Conservation (phyloP, 2,888 invertebrate genomes). For the Hylaea fasciaria region DNA sequence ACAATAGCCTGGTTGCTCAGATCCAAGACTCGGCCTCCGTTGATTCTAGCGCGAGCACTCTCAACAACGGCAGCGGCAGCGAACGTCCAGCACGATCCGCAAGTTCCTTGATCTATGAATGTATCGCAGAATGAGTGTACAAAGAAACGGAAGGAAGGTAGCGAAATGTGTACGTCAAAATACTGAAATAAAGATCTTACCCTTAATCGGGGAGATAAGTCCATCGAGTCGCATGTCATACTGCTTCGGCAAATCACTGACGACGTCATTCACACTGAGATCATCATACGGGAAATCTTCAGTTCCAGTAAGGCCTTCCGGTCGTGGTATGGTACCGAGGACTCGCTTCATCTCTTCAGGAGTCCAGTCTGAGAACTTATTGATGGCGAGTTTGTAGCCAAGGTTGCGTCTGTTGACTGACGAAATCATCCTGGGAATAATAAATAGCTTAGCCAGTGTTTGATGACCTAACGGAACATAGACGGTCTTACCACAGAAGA, state of each 20-base stretch:
- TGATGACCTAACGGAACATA: too few relatives aligned
- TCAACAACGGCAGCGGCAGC: constrained; percentile 64
- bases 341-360: constrained; percentile 57
- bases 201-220: constrained; percentile 58
- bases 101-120: constrained; percentile 49
- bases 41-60: constrained; percentile 63
- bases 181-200: constrained; percentile 47
- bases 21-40: constrained; percentile 61
- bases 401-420: constrained; percentile 57
- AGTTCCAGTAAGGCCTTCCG: constrained; percentile 51
- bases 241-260: constrained; percentile 52
- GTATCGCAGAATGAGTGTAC: too few relatives aligned
- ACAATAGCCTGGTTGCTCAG: constrained; percentile 69
- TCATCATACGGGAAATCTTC: constrained; percentile 62
- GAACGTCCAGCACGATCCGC: constrained; percentile 69
- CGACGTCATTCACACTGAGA: constrained; percentile 44
- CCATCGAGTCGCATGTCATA: constrained; percentile 63
- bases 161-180: too few relatives aligned
- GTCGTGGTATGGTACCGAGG: constrained; percentile 52
- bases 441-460: neutral
- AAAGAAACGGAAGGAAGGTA: too few relatives aligned
- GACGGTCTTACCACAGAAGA: too few relatives aligned
- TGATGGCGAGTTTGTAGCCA: constrained; percentile 63
- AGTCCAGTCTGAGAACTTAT: constrained; percentile 65
- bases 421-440: constrained; percentile 51